Evolutionary conservation across 2,888 invertebrate genomes (phyloP), one percentile per base, ranked within the genome.

Genomic region (Glyphotaelius pellucidus): DNA sequence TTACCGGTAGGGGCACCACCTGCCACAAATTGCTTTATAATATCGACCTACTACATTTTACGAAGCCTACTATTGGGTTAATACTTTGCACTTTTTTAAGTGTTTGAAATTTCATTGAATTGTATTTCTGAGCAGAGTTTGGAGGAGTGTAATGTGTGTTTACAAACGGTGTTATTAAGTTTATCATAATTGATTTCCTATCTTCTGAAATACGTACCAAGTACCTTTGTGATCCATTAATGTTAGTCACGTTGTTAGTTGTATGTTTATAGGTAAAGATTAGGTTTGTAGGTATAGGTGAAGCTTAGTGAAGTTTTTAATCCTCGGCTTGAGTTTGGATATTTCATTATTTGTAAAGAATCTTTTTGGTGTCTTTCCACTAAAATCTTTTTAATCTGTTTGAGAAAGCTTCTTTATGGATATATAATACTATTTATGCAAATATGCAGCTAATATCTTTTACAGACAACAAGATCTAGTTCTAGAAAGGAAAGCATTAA

Each of bases 31-130:
- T 67, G 67, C 67, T 67, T 67, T 25, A 67, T 67, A 67, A 67
- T 67, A 67, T 67, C 67, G 67, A 67, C 67, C n/a, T 67, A 67
- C n/a, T 67, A 67, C 67, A n/a, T 67, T 67, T 67, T 67, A 67
- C n/a, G n/a, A 67, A 67, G 67, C 67, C 9, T 67, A n/a, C 67
- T 67, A 38, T 38, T 67, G 5, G 25, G 25, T 25, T 67, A 25
- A n/a, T n/a, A 67, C 25, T n/a, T 67, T 67, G n/a, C 25, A 67
- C 67, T n/a, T 67, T 42, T 67, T 67, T 25, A 67, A 67, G 9
- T 11, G 9, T 67, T n/a, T 67, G 25, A 9, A 67, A n/a, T 25
- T 67, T 67, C 25, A 25, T 7, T 25, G 25, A 67, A 52, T n/a
- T n/a, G n/a, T 52, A 0, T 19, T 19, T 1, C 25, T 67, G 9